Percentiles rank a stretch among this genome's conserved stretches.
phyloP scores from a whole-genome alignment of 2,888 invertebrate genomes.

The Hyles lineata region DNA sequence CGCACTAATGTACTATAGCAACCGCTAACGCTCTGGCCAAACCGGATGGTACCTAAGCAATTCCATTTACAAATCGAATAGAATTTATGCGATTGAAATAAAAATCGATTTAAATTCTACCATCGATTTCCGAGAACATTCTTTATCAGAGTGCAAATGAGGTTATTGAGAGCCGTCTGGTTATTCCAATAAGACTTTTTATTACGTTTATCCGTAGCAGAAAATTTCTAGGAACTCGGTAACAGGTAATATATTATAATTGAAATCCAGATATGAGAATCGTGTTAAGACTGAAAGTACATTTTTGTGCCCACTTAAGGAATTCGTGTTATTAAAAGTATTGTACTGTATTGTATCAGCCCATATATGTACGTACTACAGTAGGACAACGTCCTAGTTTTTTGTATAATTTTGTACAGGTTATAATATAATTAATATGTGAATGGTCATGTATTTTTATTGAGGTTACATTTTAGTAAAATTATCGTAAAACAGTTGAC shows the following conservation, averaged over 20 bases:
- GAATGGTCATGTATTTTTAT: conserved; percentile 12
- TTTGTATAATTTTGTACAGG: not conserved
- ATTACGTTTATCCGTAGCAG: not conserved
- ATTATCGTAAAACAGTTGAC: conserved; percentile 3
- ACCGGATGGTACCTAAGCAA: conserved; percentile 3
- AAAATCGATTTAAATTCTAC: conserved; percentile 7
- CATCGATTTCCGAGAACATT: not conserved
- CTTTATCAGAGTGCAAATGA: not conserved
- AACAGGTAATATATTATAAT: not conserved
- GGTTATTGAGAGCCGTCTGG: too few species aligned
- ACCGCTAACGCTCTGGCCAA: not conserved
- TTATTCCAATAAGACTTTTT: too few species aligned
- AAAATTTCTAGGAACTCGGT: not conserved
- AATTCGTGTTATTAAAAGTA: too few species aligned
- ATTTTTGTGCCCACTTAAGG: too few species aligned
- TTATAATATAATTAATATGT: conserved; percentile 8
- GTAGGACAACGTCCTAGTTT: not conserved
- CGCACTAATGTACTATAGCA: not conserved
- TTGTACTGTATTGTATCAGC: too few species aligned
- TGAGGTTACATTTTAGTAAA: not conserved
- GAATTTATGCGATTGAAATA: not conserved
- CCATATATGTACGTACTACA: too few species aligned
- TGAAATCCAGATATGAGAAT: not conserved
- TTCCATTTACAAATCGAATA: not conserved
- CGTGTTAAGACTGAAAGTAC: too few species aligned